Evolutionary conservation across 2,797 vertebrate genomes (phyloP).

Genomic region (Denticeps clupeoides): DNA sequence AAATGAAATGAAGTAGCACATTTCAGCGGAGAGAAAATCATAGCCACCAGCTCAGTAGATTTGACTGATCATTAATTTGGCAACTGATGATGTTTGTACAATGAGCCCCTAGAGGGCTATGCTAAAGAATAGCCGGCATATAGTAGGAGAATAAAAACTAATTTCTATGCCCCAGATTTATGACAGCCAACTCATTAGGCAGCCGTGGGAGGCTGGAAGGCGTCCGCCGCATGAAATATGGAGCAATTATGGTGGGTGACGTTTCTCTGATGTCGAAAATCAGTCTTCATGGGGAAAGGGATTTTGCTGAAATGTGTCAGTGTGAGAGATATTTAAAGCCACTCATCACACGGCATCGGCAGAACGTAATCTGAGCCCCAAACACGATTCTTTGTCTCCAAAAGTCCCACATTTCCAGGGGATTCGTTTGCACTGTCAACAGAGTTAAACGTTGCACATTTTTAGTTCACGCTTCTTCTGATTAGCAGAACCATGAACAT

Average conservation of each 20-base stretch:
- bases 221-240: conserved; percentile 16
- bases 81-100: conserved; percentile 17
- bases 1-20: conserved; percentile 18
- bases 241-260: conserved; percentile 22
- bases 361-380: conserved; percentile 3
- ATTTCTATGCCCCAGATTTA: conserved; percentile 15
- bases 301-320: background rate
- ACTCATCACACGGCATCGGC: conserved; percentile 7
- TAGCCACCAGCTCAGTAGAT: background rate
- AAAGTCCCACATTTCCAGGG: too few species aligned
- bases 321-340: conserved; percentile 1
- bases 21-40: background rate
- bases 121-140: conserved; percentile 11
- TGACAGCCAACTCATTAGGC: conserved; percentile 9
- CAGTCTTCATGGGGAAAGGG: conserved; percentile 11
- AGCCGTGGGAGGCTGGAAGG: conserved; percentile 14
- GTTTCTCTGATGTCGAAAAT: conserved; percentile 21
- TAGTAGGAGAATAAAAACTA: conserved; percentile 7
- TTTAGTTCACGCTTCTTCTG: too few species aligned
- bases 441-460: too few species aligned
- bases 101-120: conserved; percentile 4
- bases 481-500: too few species aligned
- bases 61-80: conserved; percentile 17
- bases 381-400: too few species aligned
- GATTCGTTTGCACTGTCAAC: too few species aligned